Percentiles rank a stretch among this genome's conserved stretches.
These are phyloP conservation scores for Poecile atricapillus DNA, from an alignment of 2,113 vertebrate species.

Conservation along the genomic window DNA sequence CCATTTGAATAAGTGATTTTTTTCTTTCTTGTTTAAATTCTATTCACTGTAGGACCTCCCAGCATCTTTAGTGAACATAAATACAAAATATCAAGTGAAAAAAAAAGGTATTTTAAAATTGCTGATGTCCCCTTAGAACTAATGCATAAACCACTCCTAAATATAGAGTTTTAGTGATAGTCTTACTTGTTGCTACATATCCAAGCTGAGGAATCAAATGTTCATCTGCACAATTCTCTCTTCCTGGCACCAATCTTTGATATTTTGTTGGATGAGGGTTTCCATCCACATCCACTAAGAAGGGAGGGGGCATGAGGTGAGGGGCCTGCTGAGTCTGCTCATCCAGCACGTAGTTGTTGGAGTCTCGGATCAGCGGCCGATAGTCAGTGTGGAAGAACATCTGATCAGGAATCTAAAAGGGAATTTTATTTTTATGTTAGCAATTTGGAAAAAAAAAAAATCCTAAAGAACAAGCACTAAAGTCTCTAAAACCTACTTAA, in stretches of 20 bases:
- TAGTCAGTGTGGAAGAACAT: constrained; percentile 99
- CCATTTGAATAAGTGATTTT: rapidly evolving
- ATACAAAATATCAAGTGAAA: rapidly evolving
- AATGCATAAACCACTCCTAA: neutral
- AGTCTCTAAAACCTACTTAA: neutral
- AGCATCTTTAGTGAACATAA: neutral
- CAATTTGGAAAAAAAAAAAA: neutral
- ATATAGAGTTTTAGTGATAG: neutral
- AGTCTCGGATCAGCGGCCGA: constrained; percentile 90
- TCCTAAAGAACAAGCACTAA: neutral
- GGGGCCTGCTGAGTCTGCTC: constrained; percentile 98
- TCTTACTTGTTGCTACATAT: constrained; percentile 95
- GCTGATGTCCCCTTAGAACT: neutral
- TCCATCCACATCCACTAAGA: constrained; percentile 95
- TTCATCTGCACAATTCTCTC: constrained; percentile 90
- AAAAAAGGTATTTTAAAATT: neutral
- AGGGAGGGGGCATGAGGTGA: constrained; percentile 97
- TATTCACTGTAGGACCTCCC: neutral
- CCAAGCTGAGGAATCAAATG: constrained; percentile 94
- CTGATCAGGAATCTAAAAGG: constrained; percentile 92
- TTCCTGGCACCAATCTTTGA: constrained; percentile 92
- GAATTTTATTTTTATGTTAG: neutral
- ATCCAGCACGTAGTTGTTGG: constrained; percentile 93
- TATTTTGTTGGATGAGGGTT: constrained; percentile 94
- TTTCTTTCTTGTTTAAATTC: neutral